phyloP scores from a whole-genome alignment of 2,888 invertebrate species.

The Caenorhabditis wallacei region DNA sequence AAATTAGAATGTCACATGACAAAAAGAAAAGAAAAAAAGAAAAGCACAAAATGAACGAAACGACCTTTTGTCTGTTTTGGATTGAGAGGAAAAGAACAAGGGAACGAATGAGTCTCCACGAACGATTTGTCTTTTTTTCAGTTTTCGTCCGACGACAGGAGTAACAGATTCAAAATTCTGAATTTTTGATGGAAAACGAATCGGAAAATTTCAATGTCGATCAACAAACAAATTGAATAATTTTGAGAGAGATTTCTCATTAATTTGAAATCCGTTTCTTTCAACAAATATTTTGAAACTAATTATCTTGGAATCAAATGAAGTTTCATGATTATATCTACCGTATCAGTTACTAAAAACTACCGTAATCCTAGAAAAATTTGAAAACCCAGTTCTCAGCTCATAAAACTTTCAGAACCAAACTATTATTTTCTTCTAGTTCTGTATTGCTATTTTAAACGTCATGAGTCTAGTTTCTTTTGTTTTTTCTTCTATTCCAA shows the following conservation, averaged over 20 bases:
- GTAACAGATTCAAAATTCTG: slow-evolving; percentile 54
- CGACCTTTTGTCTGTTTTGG: slow-evolving; percentile 34
- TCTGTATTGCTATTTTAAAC: not conserved
- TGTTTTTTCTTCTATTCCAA: not conserved
- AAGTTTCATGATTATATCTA: too few species aligned
- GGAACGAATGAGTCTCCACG: slow-evolving; percentile 10
- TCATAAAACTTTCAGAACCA: not conserved
- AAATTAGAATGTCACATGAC: slow-evolving; percentile 52
- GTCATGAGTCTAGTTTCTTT: slow-evolving; percentile 11
- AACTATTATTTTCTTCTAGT: not conserved
- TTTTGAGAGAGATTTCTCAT: too few species aligned
- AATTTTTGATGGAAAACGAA: slow-evolving; percentile 24
- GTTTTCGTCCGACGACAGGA: not conserved
- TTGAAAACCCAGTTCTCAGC: too few species aligned
- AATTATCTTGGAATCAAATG: too few species aligned
- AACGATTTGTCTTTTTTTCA: slow-evolving; percentile 43
- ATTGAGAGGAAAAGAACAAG: slow-evolving; percentile 23
- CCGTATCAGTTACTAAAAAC: too few species aligned
- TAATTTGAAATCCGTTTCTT: too few species aligned
- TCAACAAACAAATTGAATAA: slow-evolving; percentile 11
- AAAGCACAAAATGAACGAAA: slow-evolving; percentile 27
- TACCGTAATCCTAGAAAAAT: too few species aligned
- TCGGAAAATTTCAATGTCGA: slow-evolving; percentile 28
- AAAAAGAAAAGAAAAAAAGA: not conserved
- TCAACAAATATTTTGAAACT: too few species aligned